Base-by-base conservation (phyloP, 2,113 vertebrate species). In the Dendropsophus ebraccatus region DNA sequence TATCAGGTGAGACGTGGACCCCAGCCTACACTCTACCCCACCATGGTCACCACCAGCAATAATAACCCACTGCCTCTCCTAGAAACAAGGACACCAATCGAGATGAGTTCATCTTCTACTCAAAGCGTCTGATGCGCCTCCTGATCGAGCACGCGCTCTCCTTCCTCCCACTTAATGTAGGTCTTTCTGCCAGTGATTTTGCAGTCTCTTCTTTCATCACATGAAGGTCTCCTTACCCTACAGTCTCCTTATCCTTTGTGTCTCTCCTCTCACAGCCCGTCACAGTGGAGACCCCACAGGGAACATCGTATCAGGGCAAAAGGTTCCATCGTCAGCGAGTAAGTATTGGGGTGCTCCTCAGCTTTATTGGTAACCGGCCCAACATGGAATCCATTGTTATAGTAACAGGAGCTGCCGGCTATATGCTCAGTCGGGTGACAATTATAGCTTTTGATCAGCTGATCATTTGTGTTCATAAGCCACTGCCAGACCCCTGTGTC, bases 101-200 rank as follows among this genome's bases (percentile, higher is more conserved):
- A 69, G 97, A 97, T 0, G 97, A 97, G 88, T 97, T 97, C 86
- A 97, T 97, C 90, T 97, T 97, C 92, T 97, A 97, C 92, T 97
- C 96, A 67, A 97, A 97, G 93, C 95, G 96, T 89, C 92, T 97
- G 89, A 97, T 97, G 97, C 92, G 97, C 86, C 95, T 97, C 2
- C 90, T 97, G 45, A 97, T 97, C 0, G 96, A 97, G 80, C 96
- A 97, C 0, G 96, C 96, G 5, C 95, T 97, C 87, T 97, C 97
- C 90, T 97, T 97, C 90, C 91, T 97, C 81, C 96, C 96, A 0
- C 94, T 97, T 82, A 95, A 96, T 94, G 96, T 97, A 76, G 88
- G 91, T 74, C 14, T 13, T 16, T 1, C 16, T 69, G 19, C 5
- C 0, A 0, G 65, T 83, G 60, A 41, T 0, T 0, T 0, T 62